Conservation (phyloP, 1,140 invertebrate genomes). For the Drosophila lini region DNA sequence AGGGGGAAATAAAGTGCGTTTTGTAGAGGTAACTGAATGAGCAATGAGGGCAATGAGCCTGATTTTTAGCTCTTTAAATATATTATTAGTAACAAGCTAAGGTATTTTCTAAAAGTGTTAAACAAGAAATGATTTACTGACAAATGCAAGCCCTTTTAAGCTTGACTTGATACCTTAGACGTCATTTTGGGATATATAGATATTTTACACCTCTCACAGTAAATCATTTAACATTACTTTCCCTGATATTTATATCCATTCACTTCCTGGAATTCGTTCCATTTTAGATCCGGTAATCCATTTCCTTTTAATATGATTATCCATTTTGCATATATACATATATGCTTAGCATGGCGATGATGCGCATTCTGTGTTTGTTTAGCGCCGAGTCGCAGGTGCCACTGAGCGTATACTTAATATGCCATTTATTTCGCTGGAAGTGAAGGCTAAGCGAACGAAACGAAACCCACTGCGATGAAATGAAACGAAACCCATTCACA, state of each 20-base stretch:
- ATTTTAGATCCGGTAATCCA: constrained; percentile 18
- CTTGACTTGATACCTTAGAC: background rate
- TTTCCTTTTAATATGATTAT: constrained; percentile 45
- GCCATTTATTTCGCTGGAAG: constrained; percentile 68
- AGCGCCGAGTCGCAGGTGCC: constrained; percentile 62
- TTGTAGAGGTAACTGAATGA: background rate
- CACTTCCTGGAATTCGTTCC: background rate
- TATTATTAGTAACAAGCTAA: rapidly evolving
- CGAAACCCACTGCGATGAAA: constrained; percentile 41
- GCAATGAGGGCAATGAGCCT: background rate
- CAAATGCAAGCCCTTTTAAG: background rate
- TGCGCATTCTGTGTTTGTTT: constrained; percentile 37
- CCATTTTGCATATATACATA: constrained; percentile 30
- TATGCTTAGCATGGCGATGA: constrained; percentile 31
- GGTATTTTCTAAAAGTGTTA: background rate
- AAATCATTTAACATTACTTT: constrained; percentile 7
- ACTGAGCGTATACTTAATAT: constrained; percentile 79
- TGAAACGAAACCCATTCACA: constrained; percentile 62
- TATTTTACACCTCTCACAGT: background rate
- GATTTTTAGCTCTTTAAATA: background rate
- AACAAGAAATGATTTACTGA: background rate
- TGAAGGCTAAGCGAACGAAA: constrained; percentile 64
- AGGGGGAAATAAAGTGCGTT: background rate
- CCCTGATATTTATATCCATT: constrained; percentile 2
- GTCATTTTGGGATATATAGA: background rate